These are phyloP conservation scores for Belonocnema kinseyi DNA, from an alignment of 1,140 invertebrate genomes.

Conservation along the genomic window DNA sequence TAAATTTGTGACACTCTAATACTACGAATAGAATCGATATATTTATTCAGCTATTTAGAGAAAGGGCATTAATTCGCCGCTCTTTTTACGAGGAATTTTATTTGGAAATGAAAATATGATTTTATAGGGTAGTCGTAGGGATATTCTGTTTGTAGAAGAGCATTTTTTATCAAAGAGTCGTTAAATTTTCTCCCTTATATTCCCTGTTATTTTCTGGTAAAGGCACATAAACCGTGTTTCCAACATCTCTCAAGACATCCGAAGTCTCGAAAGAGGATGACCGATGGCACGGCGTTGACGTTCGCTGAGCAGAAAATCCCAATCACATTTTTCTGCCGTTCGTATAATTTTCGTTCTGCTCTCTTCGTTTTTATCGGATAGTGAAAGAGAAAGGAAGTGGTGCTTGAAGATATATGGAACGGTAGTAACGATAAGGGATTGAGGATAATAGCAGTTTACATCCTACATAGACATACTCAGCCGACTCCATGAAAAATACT, in stretches of 20 bases:
- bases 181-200: slow-evolving; percentile 13
- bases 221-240: slow-evolving; percentile 18
- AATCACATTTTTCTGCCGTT: slow-evolving; percentile 51
- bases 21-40: too few relatives aligned
- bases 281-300: slow-evolving; percentile 15
- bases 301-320: slow-evolving; percentile 43
- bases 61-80: background rate
- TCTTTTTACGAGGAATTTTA: background rate
- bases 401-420: slow-evolving; percentile 62
- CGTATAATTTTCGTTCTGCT: slow-evolving; percentile 48
- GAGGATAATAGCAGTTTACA: slow-evolving; percentile 65
- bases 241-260: slow-evolving; percentile 7
- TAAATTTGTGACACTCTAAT: too few relatives aligned
- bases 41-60: background rate
- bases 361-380: slow-evolving; percentile 32
- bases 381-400: slow-evolving; percentile 55
- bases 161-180: slow-evolving; percentile 25
- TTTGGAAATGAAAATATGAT: background rate
- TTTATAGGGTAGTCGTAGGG: background rate
- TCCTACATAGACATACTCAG: slow-evolving; percentile 60
- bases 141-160: background rate
- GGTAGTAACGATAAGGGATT: slow-evolving; percentile 68
- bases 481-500: slow-evolving; percentile 69
- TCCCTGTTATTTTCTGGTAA: slow-evolving; percentile 25
- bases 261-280: slow-evolving; percentile 2